These are phyloP conservation scores for Trialeurodes vaporariorum DNA, from an alignment of 1,140 invertebrate genomes.

Conservation along the genomic window DNA sequence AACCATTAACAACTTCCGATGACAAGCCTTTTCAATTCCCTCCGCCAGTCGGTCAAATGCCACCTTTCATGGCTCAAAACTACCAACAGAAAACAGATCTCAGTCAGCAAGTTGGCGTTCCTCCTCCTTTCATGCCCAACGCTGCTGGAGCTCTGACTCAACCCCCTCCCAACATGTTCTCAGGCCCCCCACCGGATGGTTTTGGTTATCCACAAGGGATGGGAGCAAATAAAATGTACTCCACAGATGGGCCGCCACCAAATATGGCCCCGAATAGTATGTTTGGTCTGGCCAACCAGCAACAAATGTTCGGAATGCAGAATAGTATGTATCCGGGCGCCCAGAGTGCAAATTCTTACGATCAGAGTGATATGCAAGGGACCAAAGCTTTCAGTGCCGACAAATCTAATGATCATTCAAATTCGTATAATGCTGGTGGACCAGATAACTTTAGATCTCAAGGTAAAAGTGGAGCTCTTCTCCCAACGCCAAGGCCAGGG, in stretches of 20 bases:
- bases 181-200: not conserved
- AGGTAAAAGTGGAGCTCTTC: too few species aligned
- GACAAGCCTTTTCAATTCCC: slow-evolving; percentile 30
- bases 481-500: too few species aligned
- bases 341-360: not conserved
- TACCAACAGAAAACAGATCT: not conserved
- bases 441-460: not conserved
- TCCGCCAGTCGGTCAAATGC: not conserved
- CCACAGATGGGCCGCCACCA: too few species aligned
- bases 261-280: too few species aligned
- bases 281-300: too few species aligned
- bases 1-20: slow-evolving; percentile 25
- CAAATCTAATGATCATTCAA: too few species aligned
- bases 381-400: not conserved
- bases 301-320: too few species aligned
- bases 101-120: not conserved
- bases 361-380: not conserved
- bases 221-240: not conserved
- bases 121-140: not conserved
- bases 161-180: not conserved
- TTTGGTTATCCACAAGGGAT: not conserved
- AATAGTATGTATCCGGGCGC: too few species aligned
- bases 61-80: not conserved
- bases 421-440: too few species aligned
- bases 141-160: not conserved